phyloP scores from a whole-genome alignment of 2,888 invertebrate species.

The Caenorhabditis becei region DNA sequence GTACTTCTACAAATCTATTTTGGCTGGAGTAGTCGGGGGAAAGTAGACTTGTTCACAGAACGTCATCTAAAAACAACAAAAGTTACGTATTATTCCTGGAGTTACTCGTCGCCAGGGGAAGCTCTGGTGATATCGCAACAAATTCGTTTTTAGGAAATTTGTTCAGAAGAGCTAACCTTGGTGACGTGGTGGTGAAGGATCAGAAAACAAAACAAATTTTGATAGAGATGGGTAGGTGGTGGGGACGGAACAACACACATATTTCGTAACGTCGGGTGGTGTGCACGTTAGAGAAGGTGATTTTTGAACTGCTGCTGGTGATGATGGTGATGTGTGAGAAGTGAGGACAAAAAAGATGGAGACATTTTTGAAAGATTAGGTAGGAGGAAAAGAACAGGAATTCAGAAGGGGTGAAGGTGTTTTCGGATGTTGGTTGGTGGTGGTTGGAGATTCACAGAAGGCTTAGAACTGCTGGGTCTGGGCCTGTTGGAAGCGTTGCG shows the following conservation, averaged over 20 bases:
- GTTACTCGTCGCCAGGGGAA: conserved; percentile 13
- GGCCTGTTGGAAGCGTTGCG: conserved; percentile 65
- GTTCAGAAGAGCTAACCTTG: not conserved
- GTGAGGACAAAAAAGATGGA: conserved; percentile 56
- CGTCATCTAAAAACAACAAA: conserved; percentile 55
- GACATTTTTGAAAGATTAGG: conserved; percentile 66
- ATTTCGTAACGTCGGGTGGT: conserved; percentile 33
- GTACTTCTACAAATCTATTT: conserved; percentile 27
- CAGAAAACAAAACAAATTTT: conserved; percentile 43
- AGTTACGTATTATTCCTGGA: conserved; percentile 48
- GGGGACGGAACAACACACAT: conserved; percentile 41
- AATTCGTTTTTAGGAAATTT: not conserved
- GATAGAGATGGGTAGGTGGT: conserved; percentile 9
- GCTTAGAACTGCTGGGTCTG: conserved; percentile 70
- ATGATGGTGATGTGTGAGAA: conserved; percentile 14
- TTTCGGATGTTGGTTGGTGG: conserved; percentile 24
- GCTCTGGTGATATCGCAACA: not conserved
- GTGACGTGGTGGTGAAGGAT: conserved; percentile 4
- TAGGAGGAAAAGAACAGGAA: conserved; percentile 56
- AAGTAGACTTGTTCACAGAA: conserved; percentile 30
- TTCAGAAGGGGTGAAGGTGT: conserved; percentile 50
- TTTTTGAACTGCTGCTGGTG: conserved; percentile 48
- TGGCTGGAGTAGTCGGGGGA: too few species aligned
- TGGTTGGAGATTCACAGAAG: conserved; percentile 29
- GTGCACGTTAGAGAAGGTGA: conserved; percentile 20